phyloP scores from a whole-genome alignment of 2,797 vertebrate species.

The Carduelis carduelis region DNA sequence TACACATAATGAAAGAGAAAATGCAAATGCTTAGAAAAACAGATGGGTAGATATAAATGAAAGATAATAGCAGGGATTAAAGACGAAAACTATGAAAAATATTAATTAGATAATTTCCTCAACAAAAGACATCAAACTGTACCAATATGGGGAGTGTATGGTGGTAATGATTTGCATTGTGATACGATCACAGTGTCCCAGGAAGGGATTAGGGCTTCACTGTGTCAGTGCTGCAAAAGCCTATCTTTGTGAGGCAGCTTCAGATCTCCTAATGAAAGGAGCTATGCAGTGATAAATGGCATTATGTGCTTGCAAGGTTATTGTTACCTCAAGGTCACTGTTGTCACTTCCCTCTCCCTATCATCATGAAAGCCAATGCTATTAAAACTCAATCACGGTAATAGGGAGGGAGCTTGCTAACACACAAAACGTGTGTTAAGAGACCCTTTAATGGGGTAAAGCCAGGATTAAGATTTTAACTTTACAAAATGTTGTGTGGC shows the following conservation, averaged over 20 bases:
- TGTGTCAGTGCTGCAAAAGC: not conserved
- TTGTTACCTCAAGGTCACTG: slow-evolving; percentile 25
- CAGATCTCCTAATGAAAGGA: slow-evolving; percentile 46
- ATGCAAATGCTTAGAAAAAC: not conserved
- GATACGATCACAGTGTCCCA: not conserved
- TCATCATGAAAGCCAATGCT: not conserved
- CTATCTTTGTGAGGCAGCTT: slow-evolving; percentile 45
- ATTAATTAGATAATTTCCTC: slow-evolving; percentile 41
- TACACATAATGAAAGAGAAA: not conserved
- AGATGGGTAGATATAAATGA: not conserved
- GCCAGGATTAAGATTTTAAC: not conserved
- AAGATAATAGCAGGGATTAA: slow-evolving; percentile 25
- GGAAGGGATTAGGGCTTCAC: slow-evolving; percentile 3
- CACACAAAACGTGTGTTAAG: accelerated
- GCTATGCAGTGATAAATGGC: slow-evolving; percentile 23
- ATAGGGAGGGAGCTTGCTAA: not conserved
- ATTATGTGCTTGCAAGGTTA: slow-evolving; percentile 21
- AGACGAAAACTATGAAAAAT: slow-evolving; percentile 40
- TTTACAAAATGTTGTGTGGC: not conserved
- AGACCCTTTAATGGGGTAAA: not conserved
- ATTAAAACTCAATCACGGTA: slow-evolving; percentile 11
- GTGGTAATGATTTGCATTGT: slow-evolving; percentile 5
- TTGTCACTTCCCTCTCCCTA: not conserved
- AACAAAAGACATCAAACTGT: slow-evolving; percentile 20
- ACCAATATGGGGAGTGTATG: not conserved